Base-by-base conservation (phyloP, 2,888 invertebrate species). In the Zaprionus lineosus region DNA sequence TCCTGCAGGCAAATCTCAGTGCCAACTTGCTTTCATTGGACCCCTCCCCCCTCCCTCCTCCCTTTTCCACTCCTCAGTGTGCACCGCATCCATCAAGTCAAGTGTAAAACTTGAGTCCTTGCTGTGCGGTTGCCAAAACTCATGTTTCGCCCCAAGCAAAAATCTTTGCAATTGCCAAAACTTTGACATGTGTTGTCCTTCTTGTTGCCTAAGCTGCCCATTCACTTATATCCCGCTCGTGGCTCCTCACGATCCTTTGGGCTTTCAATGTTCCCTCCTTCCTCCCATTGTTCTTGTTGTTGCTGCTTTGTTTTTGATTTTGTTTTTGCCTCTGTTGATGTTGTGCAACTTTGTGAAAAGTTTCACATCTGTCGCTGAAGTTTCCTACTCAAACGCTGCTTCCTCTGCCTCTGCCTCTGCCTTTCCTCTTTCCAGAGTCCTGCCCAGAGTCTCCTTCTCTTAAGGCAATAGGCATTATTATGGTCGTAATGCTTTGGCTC, bases 91-190 rank as follows among this genome's bases (percentile, higher is more conserved):
- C 16, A n/a, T n/a, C n/a, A 39, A 60, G 51, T 68, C 64, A 68
- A 64, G 60, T 64, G 24, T 37, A 34, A 28, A n/a, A 53, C 55
- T 56, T 56, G 44, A 51, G 34, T 33, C 43, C 1, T 37, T 15
- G 8, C 14, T 43, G 37, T 70, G 75, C 43, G 69, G 74, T 57
- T 48, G 46, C 74, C 77, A 52, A 58, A 75, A 77, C 72, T 74
- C 77, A 57, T 66, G 69, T 50, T 58, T 41, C 36, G 36, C 59
- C 48, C 40, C 21, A 16, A 29, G 47, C 34, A 60, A 60, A 60
- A 63, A 63, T 68, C 76, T 74, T 68, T 62, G 47, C 79, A 67
- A 81, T 82, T 79, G 70, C 56, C 64, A 82, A n/a, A 82, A 82
- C 70, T 81, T 81, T 75, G 79, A 71, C 77, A 81, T 81, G 72